Percentiles rank a stretch among this genome's conserved stretches.
Evolutionary conservation across 2,797 vertebrate genomes (phyloP).

Genomic region (Meriones psammophilus): DNA sequence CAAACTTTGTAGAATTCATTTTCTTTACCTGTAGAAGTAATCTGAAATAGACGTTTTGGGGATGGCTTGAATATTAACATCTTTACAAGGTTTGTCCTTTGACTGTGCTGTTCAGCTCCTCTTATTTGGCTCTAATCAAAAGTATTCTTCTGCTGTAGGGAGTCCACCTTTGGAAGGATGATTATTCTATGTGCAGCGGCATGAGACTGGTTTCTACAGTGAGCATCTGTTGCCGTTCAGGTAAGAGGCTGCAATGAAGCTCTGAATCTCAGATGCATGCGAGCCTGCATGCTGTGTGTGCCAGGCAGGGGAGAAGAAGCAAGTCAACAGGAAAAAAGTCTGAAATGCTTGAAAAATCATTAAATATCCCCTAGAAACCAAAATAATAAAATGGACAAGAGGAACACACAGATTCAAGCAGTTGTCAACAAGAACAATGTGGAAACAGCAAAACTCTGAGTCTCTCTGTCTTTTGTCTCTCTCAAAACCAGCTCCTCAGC

Average conservation of each 20-base stretch:
- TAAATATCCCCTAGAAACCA: constrained; percentile 46
- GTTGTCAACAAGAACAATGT: constrained; percentile 72
- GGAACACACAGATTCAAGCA: constrained; percentile 65
- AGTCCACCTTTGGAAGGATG: constrained; percentile 62
- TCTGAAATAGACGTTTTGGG: not conserved
- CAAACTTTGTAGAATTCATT: not conserved
- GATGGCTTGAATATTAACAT: not conserved
- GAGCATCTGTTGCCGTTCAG: constrained; percentile 79
- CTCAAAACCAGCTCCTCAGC: not conserved
- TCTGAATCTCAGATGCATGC: constrained; percentile 48
- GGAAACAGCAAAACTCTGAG: constrained; percentile 58
- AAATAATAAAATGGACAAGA: constrained; percentile 75
- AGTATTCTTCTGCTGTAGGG: not conserved
- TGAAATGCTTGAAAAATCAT: constrained; percentile 73
- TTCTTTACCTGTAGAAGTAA: constrained; percentile 27
- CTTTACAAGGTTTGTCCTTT: not conserved
- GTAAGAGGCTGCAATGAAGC: constrained; percentile 46
- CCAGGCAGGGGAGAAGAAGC: constrained; percentile 31
- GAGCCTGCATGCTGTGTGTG: constrained; percentile 7
- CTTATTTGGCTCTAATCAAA: constrained; percentile 42
- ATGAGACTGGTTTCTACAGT: constrained; percentile 65
- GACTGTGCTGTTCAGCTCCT: not conserved
- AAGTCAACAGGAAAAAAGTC: constrained; percentile 68
- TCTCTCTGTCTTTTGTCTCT: not conserved
- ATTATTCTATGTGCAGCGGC: constrained; percentile 45